Conservation (phyloP, 2,888 invertebrate genomes). For the Stenchaetothrips biformis region DNA sequence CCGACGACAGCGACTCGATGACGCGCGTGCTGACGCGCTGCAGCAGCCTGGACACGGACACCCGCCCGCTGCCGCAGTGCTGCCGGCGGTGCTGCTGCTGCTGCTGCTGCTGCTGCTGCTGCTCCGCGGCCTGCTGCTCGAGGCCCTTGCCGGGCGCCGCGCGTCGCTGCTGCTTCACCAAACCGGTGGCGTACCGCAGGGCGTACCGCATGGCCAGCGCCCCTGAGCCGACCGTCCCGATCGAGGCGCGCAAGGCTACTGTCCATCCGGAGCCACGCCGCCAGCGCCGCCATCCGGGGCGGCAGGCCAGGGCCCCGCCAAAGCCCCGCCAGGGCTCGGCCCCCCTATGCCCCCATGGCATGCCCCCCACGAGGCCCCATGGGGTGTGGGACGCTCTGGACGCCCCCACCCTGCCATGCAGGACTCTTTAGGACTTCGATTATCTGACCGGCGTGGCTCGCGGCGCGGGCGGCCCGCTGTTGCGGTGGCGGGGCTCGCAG, state of each 20-base stretch:
- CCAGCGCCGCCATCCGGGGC: too few relatives aligned
- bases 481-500: neutral
- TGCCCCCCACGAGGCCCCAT: too few relatives aligned
- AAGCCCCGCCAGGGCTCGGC: too few relatives aligned
- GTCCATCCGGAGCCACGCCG: too few relatives aligned
- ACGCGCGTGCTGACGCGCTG: neutral
- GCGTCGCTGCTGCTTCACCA: constrained; percentile 6
- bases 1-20: neutral
- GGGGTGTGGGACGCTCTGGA: neutral
- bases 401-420: constrained; percentile 2
- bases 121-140: neutral
- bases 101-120: too few relatives aligned
- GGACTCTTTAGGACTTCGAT: constrained; percentile 17
- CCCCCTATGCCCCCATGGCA: too few relatives aligned
- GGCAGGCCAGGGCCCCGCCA: too few relatives aligned
- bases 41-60: neutral
- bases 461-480: neutral
- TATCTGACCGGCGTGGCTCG: neutral
- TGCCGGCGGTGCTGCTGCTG: neutral
- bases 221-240: too few relatives aligned
- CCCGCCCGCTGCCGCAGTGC: neutral
- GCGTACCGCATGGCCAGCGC: neutral
- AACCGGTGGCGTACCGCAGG: constrained; percentile 9
- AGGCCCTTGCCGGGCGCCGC: neutral
- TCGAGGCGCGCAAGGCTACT: constrained; percentile 22